Evolutionary conservation across 2,888 invertebrate genomes (phyloP), one percentile per base, ranked within the genome.

Genomic region (Fragum sueziense): DNA sequence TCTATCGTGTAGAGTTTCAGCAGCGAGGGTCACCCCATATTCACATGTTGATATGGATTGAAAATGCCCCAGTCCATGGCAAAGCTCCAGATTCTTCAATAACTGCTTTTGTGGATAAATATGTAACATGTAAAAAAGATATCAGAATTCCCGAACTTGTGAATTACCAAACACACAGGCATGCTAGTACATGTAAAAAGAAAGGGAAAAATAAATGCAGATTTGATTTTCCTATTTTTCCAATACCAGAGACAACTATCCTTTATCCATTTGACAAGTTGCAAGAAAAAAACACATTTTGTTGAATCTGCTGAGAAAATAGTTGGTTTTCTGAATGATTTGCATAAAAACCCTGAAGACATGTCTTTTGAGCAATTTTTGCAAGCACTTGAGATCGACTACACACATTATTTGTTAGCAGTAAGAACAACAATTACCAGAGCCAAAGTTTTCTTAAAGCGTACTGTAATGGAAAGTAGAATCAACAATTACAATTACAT

Each of bases 31-130:
- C 9, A 22, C 57, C 25, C 9, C 57, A 57, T 27, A 57, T 57
- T 25, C 57, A 57, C 54, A 71, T 72, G 72, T 27, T 79, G 20
- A 33, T 75, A 20, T 79, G 74, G 70, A 54, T 70, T 17, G 67
- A 67, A 72, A 69, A 72, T 71, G 61, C 69, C 7, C 79, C 79
- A 54, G 70, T 62, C 47, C 54, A 41, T 52, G 51, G 37, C 6
- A 29, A 33, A 29, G 47, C 54, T 68, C n/a, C 59, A 22, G 20
- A 27, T 41, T n/a, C 47, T 17, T 41, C 65, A 17, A 72, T 80
- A 11, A 47, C 31, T 17, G 27, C 31, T 51, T 80, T 61, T 62
- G 70, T 80, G 47, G 76, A 80, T 33, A 25, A 70, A 27, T 75
- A 69, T 72, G 22, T 80, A 17, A 62, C 62, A 22, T 79, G 79